Evolutionary conservation across 2,113 vertebrate species (phyloP).

Genomic region (Cariama cristata): DNA sequence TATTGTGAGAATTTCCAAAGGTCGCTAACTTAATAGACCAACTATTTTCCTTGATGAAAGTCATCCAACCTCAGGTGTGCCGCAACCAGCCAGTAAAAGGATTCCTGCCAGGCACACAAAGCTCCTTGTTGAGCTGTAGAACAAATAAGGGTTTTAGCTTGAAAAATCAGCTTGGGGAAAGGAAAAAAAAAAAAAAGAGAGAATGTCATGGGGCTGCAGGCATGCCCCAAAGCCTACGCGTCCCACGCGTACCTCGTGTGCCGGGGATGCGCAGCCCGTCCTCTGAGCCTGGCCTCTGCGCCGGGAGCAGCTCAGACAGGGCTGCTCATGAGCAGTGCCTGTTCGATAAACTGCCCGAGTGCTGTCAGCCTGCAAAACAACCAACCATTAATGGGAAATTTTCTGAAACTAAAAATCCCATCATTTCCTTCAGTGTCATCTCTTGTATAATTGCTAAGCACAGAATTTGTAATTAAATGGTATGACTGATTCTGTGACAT

Average conservation of each 20-base stretch:
- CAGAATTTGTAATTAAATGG: background rate
- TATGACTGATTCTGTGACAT: background rate
- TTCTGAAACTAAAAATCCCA: background rate
- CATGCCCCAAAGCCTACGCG: accelerated
- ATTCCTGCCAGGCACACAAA: background rate
- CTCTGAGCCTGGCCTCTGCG: background rate
- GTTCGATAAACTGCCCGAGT: accelerated
- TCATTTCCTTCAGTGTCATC: conserved; percentile 35
- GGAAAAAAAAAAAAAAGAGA: background rate
- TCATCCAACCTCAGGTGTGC: background rate
- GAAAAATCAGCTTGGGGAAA: background rate
- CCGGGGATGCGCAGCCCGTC: accelerated
- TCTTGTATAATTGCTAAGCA: background rate
- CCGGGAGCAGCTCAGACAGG: accelerated
- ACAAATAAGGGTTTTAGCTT: background rate
- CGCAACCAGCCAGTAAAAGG: background rate
- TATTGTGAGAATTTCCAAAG: background rate
- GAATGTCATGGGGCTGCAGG: accelerated
- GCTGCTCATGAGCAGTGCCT: accelerated
- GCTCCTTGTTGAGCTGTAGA: background rate
- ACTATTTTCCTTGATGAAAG: background rate
- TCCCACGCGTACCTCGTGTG: accelerated
- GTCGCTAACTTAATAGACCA: background rate
- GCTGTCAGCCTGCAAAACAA: background rate
- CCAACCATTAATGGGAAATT: background rate